Evolutionary conservation across 2,113 vertebrate species (phyloP).

Genomic region (Campylomormyrus tamandua): DNA sequence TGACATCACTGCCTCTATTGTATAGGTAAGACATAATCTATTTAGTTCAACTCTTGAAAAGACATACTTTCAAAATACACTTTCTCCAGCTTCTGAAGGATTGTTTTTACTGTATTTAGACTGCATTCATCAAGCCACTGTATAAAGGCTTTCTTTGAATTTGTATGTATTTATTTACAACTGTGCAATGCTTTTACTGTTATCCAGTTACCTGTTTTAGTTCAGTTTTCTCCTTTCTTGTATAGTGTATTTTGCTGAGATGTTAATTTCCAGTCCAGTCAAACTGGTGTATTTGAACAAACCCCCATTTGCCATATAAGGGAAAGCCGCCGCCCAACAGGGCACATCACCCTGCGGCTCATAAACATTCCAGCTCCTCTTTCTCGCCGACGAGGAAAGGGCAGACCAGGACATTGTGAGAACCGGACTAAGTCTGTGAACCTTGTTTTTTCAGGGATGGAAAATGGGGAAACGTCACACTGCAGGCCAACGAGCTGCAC

Average conservation of each 20-base stretch:
- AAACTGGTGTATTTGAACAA: not conserved
- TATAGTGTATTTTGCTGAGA: not conserved
- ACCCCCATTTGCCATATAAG: not conserved
- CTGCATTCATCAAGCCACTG: slow-evolving; percentile 59
- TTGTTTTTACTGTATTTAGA: slow-evolving; percentile 60
- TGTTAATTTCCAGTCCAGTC: not conserved
- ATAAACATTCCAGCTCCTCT: slow-evolving; percentile 19
- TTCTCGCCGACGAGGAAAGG: not conserved
- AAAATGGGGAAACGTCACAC: not conserved
- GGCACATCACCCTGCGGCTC: slow-evolving; percentile 2
- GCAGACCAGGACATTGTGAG: slow-evolving; percentile 5
- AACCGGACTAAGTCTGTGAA: slow-evolving; percentile 13
- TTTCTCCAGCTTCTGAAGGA: slow-evolving; percentile 63
- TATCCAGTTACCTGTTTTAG: slow-evolving; percentile 38
- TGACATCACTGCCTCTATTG: not conserved
- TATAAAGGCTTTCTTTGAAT: slow-evolving; percentile 45
- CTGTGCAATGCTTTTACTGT: slow-evolving; percentile 48
- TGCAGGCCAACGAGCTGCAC: slow-evolving; percentile 37
- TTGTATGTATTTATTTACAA: slow-evolving; percentile 43
- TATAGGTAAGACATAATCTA: not conserved
- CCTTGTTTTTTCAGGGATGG: not conserved
- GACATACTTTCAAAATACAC: slow-evolving; percentile 34
- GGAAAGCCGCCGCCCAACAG: not conserved
- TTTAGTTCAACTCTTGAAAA: slow-evolving; percentile 36
- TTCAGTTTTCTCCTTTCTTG: not conserved